Conservation (phyloP, 2,888 invertebrate genomes). For the Flexamia atlantica region DNA sequence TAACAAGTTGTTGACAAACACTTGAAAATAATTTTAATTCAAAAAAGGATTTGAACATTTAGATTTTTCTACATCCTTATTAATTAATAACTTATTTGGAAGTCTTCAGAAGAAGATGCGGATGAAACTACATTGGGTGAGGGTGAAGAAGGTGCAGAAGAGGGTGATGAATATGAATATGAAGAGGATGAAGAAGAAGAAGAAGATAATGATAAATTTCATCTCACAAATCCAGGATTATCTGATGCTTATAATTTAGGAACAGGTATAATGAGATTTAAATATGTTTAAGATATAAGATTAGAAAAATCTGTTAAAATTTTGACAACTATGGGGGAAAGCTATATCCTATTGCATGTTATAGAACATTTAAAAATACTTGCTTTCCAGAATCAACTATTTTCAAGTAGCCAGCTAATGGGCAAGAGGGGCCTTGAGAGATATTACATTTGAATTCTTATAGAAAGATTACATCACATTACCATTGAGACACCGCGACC, state of each 20-base stretch:
- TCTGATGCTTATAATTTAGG: neutral
- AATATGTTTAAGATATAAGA: too few relatives aligned
- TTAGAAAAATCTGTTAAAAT: too few relatives aligned
- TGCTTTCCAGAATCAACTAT: too few relatives aligned
- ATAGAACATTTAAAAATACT: too few relatives aligned
- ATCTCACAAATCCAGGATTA: neutral
- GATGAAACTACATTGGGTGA: neutral
- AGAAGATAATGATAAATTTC: neutral
- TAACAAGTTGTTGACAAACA: too few relatives aligned
- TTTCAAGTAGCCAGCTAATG: too few relatives aligned
- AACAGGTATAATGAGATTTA: neutral
- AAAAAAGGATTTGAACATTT: neutral
- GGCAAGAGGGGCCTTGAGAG: too few relatives aligned
- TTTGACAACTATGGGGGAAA: too few relatives aligned
- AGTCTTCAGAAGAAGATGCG: neutral
- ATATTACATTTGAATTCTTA: too few relatives aligned
- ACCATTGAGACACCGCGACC: too few relatives aligned
- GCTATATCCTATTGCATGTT: too few relatives aligned
- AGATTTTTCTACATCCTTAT: neutral
- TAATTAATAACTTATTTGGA: neutral
- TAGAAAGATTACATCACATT: too few relatives aligned
- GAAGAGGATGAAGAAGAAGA: neutral
- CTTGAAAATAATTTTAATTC: neutral
- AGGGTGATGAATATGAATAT: neutral
- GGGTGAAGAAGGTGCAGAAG: neutral